Evolutionary conservation across 2,797 vertebrate species (phyloP), one percentile per base, ranked within the genome.

Genomic region (Antennarius maculatus): DNA sequence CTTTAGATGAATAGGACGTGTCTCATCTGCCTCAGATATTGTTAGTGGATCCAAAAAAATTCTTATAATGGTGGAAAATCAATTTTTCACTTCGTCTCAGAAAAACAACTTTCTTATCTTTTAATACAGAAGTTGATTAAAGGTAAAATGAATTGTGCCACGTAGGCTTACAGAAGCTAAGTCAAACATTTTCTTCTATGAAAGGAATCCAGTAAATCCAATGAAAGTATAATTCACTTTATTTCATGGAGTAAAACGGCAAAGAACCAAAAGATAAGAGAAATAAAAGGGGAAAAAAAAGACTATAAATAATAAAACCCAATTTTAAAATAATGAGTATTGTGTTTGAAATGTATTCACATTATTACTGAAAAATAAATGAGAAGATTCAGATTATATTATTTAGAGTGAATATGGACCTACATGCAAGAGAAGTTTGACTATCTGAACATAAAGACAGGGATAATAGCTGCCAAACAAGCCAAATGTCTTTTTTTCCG

Each of bases 41-140:
- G 48, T 69, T 50, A 31, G 50, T 37, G n/a, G 50, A 58, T 70
- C 59, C 52, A 65, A 57, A 53, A 65, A 69, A 58, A 64, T 54
- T 31, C 34, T 66, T 69, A 12, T 61, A 80, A 71, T 42, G 45
- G 51, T 46, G 50, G 15, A 56, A 71, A 82, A 80, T 76, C 54
- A 66, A 63, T 67, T 61, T 70, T 60, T 63, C 13, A 42, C n/a
- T 51, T 2, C 13, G 28, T 56, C 57, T 53, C 28, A n/a, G 53
- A 34, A 17, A 60, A 58, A 50, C 18, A 47, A 9, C 13, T 47
- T 61, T 61, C 23, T 71, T 27, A 58, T 72, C 10, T 58, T 42
- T 14, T 10, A 37, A 34, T 34, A 34, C 31, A 34, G 7, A 34
- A 34, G 31, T 34, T 34, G 31, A 34, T 34, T 34, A 39, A 6